These are phyloP conservation scores for Thymallus thymallus DNA, from an alignment of 2,113 vertebrate genomes.

Conservation along the genomic window DNA sequence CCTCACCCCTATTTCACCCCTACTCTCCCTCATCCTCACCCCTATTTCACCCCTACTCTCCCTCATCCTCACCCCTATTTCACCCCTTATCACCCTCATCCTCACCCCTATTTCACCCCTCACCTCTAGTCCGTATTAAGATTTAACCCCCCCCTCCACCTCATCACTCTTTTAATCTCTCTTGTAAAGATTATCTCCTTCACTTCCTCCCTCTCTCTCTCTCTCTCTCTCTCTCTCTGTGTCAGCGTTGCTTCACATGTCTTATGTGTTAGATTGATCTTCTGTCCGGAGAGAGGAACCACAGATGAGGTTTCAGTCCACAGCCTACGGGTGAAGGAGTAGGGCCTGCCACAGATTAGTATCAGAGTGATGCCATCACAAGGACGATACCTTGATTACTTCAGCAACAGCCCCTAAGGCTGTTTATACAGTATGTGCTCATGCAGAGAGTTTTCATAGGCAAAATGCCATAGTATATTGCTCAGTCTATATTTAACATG, in stretches of 20 bases:
- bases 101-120: not conserved
- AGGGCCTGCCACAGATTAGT: conserved; percentile 51
- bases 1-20: too few species aligned
- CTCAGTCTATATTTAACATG: too few species aligned
- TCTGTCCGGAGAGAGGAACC: conserved; percentile 39
- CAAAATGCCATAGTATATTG: too few species aligned
- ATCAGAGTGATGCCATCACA: conserved; percentile 56
- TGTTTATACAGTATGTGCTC: too few species aligned
- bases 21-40: too few species aligned
- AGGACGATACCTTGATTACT: conserved; percentile 41
- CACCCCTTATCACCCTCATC: not conserved
- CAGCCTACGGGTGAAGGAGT: conserved; percentile 15
- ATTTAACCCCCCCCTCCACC: not conserved
- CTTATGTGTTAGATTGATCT: conserved; percentile 61
- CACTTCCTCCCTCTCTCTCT: conserved; percentile 19
- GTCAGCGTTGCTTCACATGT: conserved; percentile 39
- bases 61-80: too few species aligned
- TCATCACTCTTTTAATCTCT: conserved; percentile 43
- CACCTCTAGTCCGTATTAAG: conserved; percentile 1
- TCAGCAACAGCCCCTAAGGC: not conserved
- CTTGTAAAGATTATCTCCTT: not conserved
- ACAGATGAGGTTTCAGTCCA: conserved; percentile 7
- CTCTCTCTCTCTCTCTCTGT: conserved; percentile 1
- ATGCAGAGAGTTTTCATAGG: too few species aligned
- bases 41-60: too few species aligned